A percentile compares a stretch with the other conserved stretches of the same genome.
Conservation (phyloP, 2,797 vertebrate species). For the Neosilurus mollespiculum region DNA sequence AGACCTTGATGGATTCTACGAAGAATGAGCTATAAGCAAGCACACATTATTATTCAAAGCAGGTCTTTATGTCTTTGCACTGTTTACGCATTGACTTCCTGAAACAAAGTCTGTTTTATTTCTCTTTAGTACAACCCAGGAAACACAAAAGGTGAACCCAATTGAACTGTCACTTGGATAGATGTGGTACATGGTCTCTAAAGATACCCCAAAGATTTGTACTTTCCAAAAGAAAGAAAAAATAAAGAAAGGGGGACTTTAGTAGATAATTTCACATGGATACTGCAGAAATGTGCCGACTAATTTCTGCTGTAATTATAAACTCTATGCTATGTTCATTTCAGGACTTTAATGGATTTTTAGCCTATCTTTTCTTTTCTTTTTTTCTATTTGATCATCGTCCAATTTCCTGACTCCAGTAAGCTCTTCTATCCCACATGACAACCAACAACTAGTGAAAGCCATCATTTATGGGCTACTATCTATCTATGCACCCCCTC, state of each 20-base stretch:
- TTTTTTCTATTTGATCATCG: neutral
- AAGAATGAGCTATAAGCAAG: conserved; percentile 17
- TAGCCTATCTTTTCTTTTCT: too few relatives aligned
- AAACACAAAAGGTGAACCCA: neutral
- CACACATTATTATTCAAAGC: conserved; percentile 35
- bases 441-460: too few relatives aligned
- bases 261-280: neutral
- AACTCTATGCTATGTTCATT: neutral
- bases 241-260: neutral
- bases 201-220: neutral
- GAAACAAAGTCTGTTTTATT: conserved; percentile 25
- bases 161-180: conserved; percentile 18
- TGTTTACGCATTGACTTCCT: conserved; percentile 29
- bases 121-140: conserved; percentile 7
- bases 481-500: too few relatives aligned
- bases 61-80: conserved; percentile 27
- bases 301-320: neutral
- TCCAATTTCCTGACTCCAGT: neutral
- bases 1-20: conserved; percentile 23
- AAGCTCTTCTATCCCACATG: too few relatives aligned
- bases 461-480: too few relatives aligned
- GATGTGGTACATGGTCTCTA: neutral
- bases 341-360: neutral
- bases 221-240: neutral
- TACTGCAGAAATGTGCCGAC: too few relatives aligned